Percentiles rank a stretch among this genome's conserved stretches.
phyloP scores from a whole-genome alignment of 2,797 vertebrate genomes.

The Florisuga fusca region DNA sequence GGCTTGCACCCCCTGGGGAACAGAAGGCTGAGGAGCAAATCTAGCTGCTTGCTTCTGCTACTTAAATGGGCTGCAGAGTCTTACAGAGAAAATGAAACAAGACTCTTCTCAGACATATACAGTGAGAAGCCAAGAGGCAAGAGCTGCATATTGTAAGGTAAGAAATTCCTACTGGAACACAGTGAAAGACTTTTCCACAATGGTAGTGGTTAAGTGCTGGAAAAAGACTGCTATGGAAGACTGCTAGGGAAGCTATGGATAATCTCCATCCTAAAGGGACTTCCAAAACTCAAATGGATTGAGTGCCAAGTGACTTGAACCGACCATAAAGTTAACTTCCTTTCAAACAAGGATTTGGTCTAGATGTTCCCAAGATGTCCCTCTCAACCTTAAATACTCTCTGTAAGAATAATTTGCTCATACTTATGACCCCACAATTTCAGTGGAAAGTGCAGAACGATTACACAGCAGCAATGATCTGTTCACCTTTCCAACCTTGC shows the following conservation, averaged over 20 bases:
- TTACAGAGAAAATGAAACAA: not conserved
- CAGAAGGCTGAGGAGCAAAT: not conserved
- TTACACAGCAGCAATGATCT: not conserved
- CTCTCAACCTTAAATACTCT: not conserved
- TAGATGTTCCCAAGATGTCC: not conserved
- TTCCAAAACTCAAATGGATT: not conserved
- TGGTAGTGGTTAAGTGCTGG: rapidly evolving
- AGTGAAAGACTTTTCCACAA: not conserved
- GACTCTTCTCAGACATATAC: not conserved
- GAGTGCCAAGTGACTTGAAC: not conserved
- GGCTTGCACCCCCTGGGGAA: not conserved
- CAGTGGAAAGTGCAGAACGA: not conserved
- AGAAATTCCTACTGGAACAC: not conserved
- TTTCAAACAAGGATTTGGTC: not conserved
- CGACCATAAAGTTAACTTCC: not conserved
- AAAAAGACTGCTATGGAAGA: not conserved
- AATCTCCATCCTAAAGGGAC: not conserved
- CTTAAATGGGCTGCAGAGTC: not conserved
- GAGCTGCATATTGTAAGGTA: rapidly evolving
- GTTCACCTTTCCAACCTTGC: not conserved
- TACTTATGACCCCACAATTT: not conserved
- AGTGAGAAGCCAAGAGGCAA: not conserved
- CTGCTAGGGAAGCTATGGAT: not conserved
- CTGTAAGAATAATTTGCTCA: not conserved
- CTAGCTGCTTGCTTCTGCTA: not conserved